A percentile compares a stretch with the other conserved stretches of the same genome.
These are phyloP conservation scores for Callinectes sapidus DNA, from an alignment of 2,888 invertebrate species.

Conservation along the genomic window DNA sequence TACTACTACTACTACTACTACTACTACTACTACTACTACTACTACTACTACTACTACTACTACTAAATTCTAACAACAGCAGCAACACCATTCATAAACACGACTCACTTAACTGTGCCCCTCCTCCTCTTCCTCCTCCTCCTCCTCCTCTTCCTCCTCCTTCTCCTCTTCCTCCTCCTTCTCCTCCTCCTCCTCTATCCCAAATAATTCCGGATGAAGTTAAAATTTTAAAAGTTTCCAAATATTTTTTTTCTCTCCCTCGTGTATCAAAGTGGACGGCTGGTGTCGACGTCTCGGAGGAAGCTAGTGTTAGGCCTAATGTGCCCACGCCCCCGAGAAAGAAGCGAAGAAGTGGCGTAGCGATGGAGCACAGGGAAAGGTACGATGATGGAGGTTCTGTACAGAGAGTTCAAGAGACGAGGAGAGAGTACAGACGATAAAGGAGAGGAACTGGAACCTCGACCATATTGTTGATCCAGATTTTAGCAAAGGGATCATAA, in stretches of 20 bases:
- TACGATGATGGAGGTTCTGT: not conserved
- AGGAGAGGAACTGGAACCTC: not conserved
- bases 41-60: not conserved
- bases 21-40: not conserved
- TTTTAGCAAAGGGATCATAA: not conserved
- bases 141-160: not conserved
- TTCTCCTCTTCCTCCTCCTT: not conserved
- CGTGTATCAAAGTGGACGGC: slow-evolving; percentile 7
- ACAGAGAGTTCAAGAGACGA: not conserved
- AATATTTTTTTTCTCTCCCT: not conserved
- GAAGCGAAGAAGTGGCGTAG: not conserved
- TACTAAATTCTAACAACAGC: not conserved
- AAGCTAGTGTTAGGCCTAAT: not conserved
- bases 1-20: not conserved
- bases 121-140: not conserved
- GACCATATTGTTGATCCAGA: not conserved
- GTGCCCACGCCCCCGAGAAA: not conserved
- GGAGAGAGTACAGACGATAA: not conserved
- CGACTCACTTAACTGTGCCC: not conserved
- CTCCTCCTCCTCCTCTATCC: not conserved
- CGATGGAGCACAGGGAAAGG: not conserved
- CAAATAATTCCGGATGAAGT: not conserved
- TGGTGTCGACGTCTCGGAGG: not conserved
- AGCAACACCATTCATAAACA: not conserved
- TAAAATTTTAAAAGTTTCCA: not conserved